These are phyloP conservation scores for Acrocyrtus sp. DNA, from an alignment of 2,888 invertebrate species.

Conservation along the genomic window DNA sequence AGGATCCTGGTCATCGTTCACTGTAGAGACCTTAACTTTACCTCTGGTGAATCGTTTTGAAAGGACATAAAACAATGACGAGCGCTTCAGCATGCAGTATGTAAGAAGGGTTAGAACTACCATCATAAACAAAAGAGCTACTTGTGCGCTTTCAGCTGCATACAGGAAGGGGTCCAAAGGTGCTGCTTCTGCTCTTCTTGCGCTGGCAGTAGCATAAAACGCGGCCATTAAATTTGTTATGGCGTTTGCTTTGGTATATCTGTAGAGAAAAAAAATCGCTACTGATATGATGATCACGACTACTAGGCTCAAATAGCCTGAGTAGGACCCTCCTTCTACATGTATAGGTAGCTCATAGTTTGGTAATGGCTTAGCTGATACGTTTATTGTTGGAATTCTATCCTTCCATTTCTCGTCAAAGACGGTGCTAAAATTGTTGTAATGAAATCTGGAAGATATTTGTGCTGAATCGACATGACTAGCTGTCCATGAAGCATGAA, in stretches of 20 bases:
- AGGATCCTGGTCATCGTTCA: too few relatives aligned
- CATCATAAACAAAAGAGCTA: not conserved
- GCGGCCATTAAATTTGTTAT: not conserved
- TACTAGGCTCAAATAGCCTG: not conserved
- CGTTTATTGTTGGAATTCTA: not conserved
- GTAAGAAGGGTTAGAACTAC: not conserved
- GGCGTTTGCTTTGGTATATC: not conserved
- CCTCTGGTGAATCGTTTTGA: not conserved
- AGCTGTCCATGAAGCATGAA: slow-evolving; percentile 6
- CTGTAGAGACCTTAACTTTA: not conserved
- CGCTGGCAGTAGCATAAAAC: not conserved
- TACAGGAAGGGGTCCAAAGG: not conserved
- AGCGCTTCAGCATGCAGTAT: not conserved
- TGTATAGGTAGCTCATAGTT: not conserved
- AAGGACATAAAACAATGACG: not conserved
- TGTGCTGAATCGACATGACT: not conserved
- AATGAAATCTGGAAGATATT: not conserved
- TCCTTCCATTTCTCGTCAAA: not conserved
- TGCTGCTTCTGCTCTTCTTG: not conserved
- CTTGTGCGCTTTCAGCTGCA: not conserved
- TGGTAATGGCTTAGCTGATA: not conserved
- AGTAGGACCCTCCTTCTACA: not conserved
- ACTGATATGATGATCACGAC: not conserved
- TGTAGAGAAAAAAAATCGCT: not conserved
- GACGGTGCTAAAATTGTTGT: not conserved